Evolutionary conservation across 2,888 invertebrate genomes (phyloP), one percentile per base, ranked within the genome.

Genomic region (Netelia inedita): DNA sequence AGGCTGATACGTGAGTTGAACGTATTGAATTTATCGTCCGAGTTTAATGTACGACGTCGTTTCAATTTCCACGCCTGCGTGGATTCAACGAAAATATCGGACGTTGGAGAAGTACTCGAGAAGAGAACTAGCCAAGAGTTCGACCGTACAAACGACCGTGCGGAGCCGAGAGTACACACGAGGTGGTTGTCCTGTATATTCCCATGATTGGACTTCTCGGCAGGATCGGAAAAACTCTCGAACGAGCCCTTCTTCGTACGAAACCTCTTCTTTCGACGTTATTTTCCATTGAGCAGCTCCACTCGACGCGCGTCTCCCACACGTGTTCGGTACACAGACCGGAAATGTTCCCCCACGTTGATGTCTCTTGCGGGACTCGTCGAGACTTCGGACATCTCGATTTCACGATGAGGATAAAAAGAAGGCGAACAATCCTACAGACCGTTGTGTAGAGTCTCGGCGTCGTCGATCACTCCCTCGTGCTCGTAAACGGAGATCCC

Each of bases 21-120:
- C 10, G 43, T 72, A 79, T 79, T 79, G 72, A 63, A 28, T 65
- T 72, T 72, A 79, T 63, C 71, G 53, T 61, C 53, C 79, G 53
- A 71, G 63, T 79, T 28, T 61, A 35, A 79, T 71, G 63, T 71
- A 71, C 53, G 79, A 79, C 79, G 69, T 63, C 79, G 63, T 81
- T 75, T 57, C 2, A 59, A 76, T 55, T 72, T 71, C 65, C 74
- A 61, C 43, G 61, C 53, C 16, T 46, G 19, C 16, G 21, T 35
- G 16, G 68, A 73, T 57, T 19, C 41, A 61, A 69, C 63, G 72
- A 85, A 85, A 78, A 85, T 66, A 72, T 55, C 71, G 71, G 72
- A 79, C 79, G 74, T 28, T 85, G 57, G 81, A 85, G 78, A 69
- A 81, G 74, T 79, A 11, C 82, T 82, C 73, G 79, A 46, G 79